Base-by-base conservation (phyloP, 2,888 invertebrate species). In the Tenodera sinensis region DNA sequence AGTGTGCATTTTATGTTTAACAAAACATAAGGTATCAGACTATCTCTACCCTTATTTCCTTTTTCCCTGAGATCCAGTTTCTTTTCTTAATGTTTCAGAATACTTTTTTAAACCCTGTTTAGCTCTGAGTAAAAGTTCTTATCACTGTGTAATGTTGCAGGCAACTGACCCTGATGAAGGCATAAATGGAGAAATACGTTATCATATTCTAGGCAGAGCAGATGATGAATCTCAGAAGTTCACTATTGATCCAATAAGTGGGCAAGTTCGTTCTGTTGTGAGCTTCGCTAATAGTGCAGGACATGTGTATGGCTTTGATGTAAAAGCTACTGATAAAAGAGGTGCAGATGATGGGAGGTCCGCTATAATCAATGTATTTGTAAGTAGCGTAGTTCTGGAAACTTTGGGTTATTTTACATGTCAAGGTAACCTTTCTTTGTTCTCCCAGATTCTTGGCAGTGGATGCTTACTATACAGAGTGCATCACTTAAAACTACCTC, bases 291-390 rank as follows among this genome's bases (percentile, higher is more conserved):
- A 95, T 88, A 96, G 96, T 91, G 96, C 96, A 28, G 97, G 97
- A 0, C 95, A 96, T 91, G 96, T 98, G 83, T 97, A 96, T 92
- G 97, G 97, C 0, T 97, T 98, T 92, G 97, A 98, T 93, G 97
- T 98, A 15, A 97, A 97, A 93, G 98, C 97, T 15, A 97, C 97
- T 0, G 98, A 98, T 92, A 95, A 96, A 89, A 94, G 95, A 34
- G 98, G 98, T 1, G 96, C 96, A 84, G 97, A 97, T 92, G 96
- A 97, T 92, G 98, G 98, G 2, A 96, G 95, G 90, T 97, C 97
- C 14, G 96, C 97, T 86, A 97, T 97, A 91, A 96, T 97, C 88
- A 97, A 97, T 92, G 97, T 98, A 90, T 97, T 97, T 93, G 97
- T 97, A 93, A 96, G 96, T 95, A 89, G 8, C 28, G 6, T 20